Conservation (phyloP, 1,140 invertebrate genomes). For the Andrena cerasifolii region DNA sequence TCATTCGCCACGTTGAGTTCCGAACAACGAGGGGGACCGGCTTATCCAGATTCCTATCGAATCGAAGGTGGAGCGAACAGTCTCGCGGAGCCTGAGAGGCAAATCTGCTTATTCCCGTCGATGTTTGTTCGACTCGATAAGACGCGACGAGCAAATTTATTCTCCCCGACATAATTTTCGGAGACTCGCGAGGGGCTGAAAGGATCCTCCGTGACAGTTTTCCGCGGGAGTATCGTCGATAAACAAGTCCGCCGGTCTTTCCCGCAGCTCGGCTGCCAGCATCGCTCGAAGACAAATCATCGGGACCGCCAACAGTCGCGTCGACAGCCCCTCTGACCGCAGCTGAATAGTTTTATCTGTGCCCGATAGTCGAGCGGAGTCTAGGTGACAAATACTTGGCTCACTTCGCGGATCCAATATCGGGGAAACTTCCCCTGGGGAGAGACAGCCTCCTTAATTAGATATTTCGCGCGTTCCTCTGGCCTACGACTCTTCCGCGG, state of each 20-base stretch:
- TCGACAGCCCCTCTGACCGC: background rate
- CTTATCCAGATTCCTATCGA: too few species aligned
- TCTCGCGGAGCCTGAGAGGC: background rate
- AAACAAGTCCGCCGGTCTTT: too few species aligned
- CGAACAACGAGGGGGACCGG: too few species aligned
- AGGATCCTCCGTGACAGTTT: too few species aligned
- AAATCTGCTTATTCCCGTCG: slow-evolving; percentile 5
- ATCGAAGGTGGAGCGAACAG: background rate
- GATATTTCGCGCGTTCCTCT: background rate
- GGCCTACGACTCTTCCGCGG: background rate
- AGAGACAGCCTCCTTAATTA: slow-evolving; percentile 11
- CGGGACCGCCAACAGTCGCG: background rate
- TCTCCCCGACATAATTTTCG: background rate
- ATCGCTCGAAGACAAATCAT: background rate
- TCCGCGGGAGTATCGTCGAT: too few species aligned
- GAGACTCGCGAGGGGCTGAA: too few species aligned
- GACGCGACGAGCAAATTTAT: background rate
- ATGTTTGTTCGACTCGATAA: background rate
- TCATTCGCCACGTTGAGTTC: background rate
- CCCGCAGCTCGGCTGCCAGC: background rate
- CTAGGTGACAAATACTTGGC: background rate
- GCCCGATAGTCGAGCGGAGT: background rate
- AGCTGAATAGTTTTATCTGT: slow-evolving; percentile 27
- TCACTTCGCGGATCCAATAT: background rate
- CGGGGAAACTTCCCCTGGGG: background rate